phyloP scores from a whole-genome alignment of 2,797 vertebrate species.

The Trichosurus vulpecula region DNA sequence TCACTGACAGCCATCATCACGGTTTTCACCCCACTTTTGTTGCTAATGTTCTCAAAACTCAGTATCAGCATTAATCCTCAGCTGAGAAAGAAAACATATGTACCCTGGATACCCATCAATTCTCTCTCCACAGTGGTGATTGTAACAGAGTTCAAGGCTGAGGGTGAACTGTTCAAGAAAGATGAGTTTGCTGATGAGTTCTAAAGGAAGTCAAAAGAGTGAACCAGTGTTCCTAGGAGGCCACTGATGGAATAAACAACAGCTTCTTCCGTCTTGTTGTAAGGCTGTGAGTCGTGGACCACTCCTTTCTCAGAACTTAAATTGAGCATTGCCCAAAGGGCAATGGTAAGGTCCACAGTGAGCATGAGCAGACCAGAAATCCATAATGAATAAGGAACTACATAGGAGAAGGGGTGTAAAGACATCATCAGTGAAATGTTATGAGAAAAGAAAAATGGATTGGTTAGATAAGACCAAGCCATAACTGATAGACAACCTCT shows the following conservation, averaged over 20 bases:
- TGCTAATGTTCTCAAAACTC: background rate
- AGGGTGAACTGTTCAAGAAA: conserved; percentile 31
- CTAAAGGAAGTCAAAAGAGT: conserved; percentile 26
- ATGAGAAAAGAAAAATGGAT: background rate
- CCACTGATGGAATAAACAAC: background rate
- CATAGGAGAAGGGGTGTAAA: background rate
- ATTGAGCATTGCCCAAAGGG: background rate
- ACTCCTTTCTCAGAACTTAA: background rate
- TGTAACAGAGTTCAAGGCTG: conserved; percentile 44
- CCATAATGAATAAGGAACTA: background rate
- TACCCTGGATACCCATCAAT: conserved; percentile 5
- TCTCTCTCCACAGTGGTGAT: conserved; percentile 14
- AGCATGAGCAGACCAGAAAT: background rate
- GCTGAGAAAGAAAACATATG: conserved; percentile 1
- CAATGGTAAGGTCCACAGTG: background rate
- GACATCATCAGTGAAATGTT: background rate
- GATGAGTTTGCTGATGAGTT: conserved; percentile 44
- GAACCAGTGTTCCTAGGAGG: background rate
- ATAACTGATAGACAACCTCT: background rate
- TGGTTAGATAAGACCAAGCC: background rate
- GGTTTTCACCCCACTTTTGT: conserved; percentile 2
- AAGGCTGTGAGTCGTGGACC: background rate
- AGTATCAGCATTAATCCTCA: conserved; percentile 20
- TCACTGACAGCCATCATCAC: background rate
- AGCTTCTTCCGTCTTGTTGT: background rate